These are phyloP conservation scores for Neofelis nebulosa DNA, from an alignment of 2,113 vertebrate genomes.

Conservation along the genomic window DNA sequence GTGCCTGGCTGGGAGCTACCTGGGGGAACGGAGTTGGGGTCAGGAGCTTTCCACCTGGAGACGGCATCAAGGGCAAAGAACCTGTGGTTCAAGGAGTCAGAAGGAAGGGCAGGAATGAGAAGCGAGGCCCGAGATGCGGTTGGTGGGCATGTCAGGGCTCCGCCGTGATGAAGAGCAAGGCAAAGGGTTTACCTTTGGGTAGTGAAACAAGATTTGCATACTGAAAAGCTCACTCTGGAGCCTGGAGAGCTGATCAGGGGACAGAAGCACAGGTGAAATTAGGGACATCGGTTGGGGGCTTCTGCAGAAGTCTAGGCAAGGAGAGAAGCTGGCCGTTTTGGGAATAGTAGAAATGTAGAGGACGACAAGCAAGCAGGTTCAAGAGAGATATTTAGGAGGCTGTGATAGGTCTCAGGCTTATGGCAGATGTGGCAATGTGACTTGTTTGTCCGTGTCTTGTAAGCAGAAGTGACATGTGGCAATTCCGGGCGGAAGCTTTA, in stretches of 20 bases:
- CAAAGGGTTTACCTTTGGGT: neutral
- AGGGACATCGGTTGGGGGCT: neutral
- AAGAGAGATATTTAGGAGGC: neutral
- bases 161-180: neutral
- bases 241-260: neutral
- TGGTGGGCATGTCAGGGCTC: too few species aligned
- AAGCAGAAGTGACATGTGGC: neutral
- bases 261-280: neutral
- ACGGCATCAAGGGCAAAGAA: neutral
- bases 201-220: too few species aligned
- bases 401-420: neutral
- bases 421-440: neutral
- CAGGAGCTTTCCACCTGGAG: neutral
- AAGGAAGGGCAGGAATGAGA: neutral
- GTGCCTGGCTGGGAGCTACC: neutral
- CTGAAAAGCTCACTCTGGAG: neutral
- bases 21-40: too few species aligned
- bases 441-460: neutral
- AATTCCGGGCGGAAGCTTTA: neutral
- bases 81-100: neutral
- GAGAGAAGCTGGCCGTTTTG: neutral
- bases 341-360: too few species aligned
- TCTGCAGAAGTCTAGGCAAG: neutral
- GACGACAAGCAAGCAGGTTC: neutral
- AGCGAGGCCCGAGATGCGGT: neutral